Evolutionary conservation across 2,888 invertebrate species (phyloP).

Genomic region (Leuctra nigra): DNA sequence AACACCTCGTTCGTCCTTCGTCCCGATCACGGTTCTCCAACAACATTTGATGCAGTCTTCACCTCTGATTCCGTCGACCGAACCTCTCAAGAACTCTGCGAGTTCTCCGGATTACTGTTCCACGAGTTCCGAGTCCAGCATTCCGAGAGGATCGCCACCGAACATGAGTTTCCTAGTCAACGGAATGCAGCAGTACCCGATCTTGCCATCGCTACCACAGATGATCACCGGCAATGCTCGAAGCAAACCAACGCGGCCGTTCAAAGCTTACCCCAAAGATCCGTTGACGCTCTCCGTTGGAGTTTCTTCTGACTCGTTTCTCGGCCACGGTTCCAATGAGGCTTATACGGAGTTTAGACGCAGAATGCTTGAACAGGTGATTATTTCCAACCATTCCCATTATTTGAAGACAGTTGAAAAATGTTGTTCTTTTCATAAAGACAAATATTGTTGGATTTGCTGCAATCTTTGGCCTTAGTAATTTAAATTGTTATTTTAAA

Average conservation of each 20-base stretch:
- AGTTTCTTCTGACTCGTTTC: slow-evolving; percentile 40
- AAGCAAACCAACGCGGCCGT: slow-evolving; percentile 50
- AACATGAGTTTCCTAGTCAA: not conserved
- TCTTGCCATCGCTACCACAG: slow-evolving; percentile 2
- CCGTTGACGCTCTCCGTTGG: slow-evolving; percentile 53
- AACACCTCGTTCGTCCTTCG: not conserved
- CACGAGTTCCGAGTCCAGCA: not conserved
- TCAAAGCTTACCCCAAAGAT: slow-evolving; percentile 67
- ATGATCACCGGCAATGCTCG: not conserved
- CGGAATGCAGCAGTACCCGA: slow-evolving; percentile 11
- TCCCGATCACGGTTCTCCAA: slow-evolving; percentile 8
- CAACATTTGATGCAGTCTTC: slow-evolving; percentile 6
- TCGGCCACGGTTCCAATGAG: slow-evolving; percentile 51
- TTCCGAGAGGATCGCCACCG: not conserved
- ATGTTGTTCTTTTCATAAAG: too few species aligned
- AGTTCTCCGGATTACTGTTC: not conserved
- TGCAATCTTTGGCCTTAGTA: too few species aligned
- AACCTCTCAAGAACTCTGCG: not conserved
- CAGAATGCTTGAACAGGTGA: slow-evolving; percentile 57
- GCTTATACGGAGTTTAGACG: slow-evolving; percentile 65
- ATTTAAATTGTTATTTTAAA: too few species aligned
- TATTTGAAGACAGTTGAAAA: too few species aligned
- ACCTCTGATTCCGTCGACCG: not conserved
- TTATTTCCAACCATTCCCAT: too few species aligned
- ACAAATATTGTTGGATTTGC: too few species aligned